Base-by-base conservation (phyloP, 2,113 vertebrate genomes). In the Suricata suricatta region DNA sequence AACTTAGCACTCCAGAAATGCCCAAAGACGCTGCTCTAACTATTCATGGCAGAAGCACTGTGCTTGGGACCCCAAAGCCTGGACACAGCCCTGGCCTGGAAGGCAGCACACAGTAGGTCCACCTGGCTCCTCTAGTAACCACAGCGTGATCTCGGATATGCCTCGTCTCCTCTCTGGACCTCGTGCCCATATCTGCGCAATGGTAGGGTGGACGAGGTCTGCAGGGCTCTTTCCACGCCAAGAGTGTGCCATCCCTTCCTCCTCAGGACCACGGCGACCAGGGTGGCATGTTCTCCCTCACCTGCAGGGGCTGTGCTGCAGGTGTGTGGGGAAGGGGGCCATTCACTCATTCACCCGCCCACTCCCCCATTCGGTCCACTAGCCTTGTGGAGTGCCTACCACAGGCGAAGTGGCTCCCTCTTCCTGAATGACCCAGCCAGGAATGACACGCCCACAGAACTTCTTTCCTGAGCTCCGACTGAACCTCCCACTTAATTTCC, bases 101-200 rank as follows among this genome's bases (percentile, higher is more conserved):
- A 68, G 25, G 44, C 81, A 74, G 33, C 57, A 0, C 47, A 17
- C 0, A 3, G 71, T 11, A 29, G 5, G 7, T 16, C 41, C 50
- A 23, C 14, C 35, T 2, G 0, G 3, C 47, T 87, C 23, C 50
- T 33, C 74, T 25, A 27, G 87, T 13, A 23, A 63, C 71, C 21
- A 0, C 1, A 76, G 68, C 9, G 0, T 23, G 15, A 31, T 44
- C 63, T 88, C 4, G 0, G 44, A 19, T 5, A 47, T 1, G 1
- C 66, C 29, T 1, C 0, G 0, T 17, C 52, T 25, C 5, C 79
- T 52, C 27, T 38, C 54, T 3, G 13, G 71, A 76, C 38, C 57
- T 74, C 80, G 29, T 68, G 57, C 38, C 41, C 33, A 52, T 11
- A 44, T 35, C 54, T 6, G 2, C 23, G n/a, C 33, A 69, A 52